Conservation (phyloP, 2,888 invertebrate species). For the Aleiodes testaceus region DNA sequence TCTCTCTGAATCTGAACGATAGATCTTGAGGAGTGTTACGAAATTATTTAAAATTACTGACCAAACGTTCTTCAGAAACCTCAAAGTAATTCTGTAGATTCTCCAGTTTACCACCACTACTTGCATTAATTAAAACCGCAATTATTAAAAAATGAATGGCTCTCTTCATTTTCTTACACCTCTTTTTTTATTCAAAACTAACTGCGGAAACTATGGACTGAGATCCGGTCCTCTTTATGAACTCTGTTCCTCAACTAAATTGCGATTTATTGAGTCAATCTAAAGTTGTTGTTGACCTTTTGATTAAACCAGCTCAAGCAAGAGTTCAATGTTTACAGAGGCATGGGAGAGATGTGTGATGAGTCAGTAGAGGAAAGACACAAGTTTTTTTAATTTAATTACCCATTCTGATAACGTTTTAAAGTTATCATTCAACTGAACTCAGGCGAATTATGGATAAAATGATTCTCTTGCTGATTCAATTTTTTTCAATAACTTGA, state of each 20-base stretch:
- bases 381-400: too few species aligned
- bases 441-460: too few species aligned
- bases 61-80: conserved; percentile 50
- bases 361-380: too few species aligned
- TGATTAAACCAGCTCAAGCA: conserved; percentile 1
- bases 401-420: too few species aligned
- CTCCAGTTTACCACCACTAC: background rate
- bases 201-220: background rate
- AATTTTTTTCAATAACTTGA: too few species aligned
- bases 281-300: conserved; percentile 2
- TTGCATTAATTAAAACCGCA: background rate
- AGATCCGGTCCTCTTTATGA: background rate
- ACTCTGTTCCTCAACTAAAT: background rate
- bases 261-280: background rate
- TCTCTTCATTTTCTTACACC: background rate
- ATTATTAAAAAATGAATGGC: background rate
- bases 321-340: too few species aligned
- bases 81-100: conserved; percentile 53
- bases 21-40: background rate
- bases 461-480: too few species aligned
- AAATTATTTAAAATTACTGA: conserved; percentile 22
- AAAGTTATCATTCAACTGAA: too few species aligned
- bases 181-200: background rate
- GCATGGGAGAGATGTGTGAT: too few species aligned
- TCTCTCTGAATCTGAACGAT: background rate